Evolutionary conservation across 1,140 invertebrate genomes (phyloP), one percentile per base, ranked within the genome.

Genomic region (Caenorhabditis brenneri): DNA sequence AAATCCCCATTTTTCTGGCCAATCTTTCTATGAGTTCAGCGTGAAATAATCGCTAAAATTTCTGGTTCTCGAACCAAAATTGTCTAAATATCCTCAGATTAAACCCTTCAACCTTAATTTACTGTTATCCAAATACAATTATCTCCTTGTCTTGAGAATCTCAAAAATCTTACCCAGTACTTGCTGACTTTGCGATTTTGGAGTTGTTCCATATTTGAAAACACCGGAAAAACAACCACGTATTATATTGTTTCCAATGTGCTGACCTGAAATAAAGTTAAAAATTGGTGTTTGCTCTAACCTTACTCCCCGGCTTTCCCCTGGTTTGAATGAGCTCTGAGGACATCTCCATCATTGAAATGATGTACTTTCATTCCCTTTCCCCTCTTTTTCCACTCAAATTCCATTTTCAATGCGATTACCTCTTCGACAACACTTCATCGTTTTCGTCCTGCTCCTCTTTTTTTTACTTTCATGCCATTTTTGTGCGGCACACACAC

Each of bases 161-260:
- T 46, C 31, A 31, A 51, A 79, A 24, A 29, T 15, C 24, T n/a
- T 15, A 82, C 81, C 42, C 49, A 82, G n/a, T 15, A 74, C 36
- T 27, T 74, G 65, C 36, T 82, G 58, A 46, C 22, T 74, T 19
- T 65, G 81, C 22, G 36, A 29, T 82, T 51, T 82, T n/a, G 81
- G 81, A 10, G 60, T 60, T 9, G 81, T 69, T 69, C 81, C 81
- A 27, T 82, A 60, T 16, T 82, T 82, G 31, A 82, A 82, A n/a
- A 82, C 81, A 49, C 81, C 60, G 15, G 81, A 82, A 36, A 82
- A 82, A 42, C 81, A 82, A 22, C 81, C 81, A 12, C 81, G 36
- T 27, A 82, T 82, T 15, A 82, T 82, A 24, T 82, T 82, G 60
- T 82, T 82, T 33, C 81, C 81, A 19, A 82, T 82, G 81, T 82